Conservation (phyloP, 1,140 invertebrate species). For the Leptinotarsa undecemlineata region DNA sequence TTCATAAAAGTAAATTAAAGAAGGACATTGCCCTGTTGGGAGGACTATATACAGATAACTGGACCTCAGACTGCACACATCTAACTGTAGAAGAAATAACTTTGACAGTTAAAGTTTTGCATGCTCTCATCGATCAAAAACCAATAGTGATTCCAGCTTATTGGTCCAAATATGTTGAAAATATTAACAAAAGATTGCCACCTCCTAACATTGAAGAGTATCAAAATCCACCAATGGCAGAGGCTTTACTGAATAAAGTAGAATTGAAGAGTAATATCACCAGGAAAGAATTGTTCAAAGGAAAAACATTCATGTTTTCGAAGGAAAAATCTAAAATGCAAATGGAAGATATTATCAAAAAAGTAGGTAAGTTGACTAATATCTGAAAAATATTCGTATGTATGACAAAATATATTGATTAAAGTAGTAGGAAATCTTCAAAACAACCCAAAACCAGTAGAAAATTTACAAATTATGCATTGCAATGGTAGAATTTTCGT, state of each 20-base stretch:
- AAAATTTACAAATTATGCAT: no score
- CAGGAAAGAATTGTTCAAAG: constrained; percentile 38
- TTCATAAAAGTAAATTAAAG: constrained; percentile 53
- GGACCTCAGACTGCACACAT: constrained; percentile 61
- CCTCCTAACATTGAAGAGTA: constrained; percentile 36
- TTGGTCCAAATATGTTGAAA: constrained; percentile 61
- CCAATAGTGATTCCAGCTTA: constrained; percentile 67
- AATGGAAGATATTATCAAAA: constrained; percentile 38
- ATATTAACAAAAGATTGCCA: constrained; percentile 48
- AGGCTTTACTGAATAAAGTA: constrained; percentile 37
- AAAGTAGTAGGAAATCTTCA: no score
- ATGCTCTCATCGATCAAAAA: constrained; percentile 65
- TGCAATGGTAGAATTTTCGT: no score
- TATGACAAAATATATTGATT: no score
- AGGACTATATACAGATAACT: constrained; percentile 55
- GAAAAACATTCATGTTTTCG: constrained; percentile 42
- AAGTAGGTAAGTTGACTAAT: constrained; percentile 32
- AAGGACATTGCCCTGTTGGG: constrained; percentile 53
- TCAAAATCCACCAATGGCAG: constrained; percentile 36
- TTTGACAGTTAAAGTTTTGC: constrained; percentile 70
- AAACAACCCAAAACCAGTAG: no score
- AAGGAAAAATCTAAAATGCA: constrained; percentile 30
- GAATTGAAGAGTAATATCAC: constrained; percentile 24
- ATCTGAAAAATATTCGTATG: no score
- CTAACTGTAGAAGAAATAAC: constrained; percentile 69